Evolutionary conservation across 2,113 vertebrate species (phyloP).

Genomic region (Macroglossus sobrinus): DNA sequence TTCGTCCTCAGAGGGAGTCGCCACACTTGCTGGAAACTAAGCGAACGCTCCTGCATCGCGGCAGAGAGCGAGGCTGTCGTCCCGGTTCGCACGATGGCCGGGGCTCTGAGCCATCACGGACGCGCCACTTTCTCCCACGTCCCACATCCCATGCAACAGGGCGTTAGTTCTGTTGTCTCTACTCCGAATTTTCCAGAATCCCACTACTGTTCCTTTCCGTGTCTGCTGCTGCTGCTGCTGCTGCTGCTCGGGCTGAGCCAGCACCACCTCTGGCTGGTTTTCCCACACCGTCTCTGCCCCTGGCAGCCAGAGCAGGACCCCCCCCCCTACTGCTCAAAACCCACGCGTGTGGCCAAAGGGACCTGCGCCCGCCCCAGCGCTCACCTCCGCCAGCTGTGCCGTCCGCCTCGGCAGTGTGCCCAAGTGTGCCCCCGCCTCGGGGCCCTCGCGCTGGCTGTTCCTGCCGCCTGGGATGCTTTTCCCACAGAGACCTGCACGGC

Average conservation of each 20-base stretch:
- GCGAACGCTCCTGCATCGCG: neutral
- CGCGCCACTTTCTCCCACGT: fast-evolving
- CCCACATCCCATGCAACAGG: fast-evolving
- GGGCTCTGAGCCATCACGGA: fast-evolving
- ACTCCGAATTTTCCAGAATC: neutral
- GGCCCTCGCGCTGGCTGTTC: neutral
- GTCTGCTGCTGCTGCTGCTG: fast-evolving
- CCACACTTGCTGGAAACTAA: neutral
- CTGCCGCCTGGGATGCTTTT: neutral
- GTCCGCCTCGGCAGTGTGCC: neutral
- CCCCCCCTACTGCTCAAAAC: too few species aligned
- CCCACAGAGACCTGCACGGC: neutral
- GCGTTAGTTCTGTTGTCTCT: fast-evolving
- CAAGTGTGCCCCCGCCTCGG: neutral
- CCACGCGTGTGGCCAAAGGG: fast-evolving
- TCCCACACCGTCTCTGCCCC: too few species aligned
- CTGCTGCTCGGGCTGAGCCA: neutral
- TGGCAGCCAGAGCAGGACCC: neutral
- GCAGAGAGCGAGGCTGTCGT: neutral
- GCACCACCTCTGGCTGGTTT: neutral
- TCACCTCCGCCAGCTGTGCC: neutral
- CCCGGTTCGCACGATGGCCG: neutral
- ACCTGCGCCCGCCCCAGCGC: neutral
- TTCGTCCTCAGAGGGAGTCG: neutral
- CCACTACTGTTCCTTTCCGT: fast-evolving